Conservation (phyloP, 1,140 invertebrate genomes). For the Paramacrobiotus metropolitanus region DNA sequence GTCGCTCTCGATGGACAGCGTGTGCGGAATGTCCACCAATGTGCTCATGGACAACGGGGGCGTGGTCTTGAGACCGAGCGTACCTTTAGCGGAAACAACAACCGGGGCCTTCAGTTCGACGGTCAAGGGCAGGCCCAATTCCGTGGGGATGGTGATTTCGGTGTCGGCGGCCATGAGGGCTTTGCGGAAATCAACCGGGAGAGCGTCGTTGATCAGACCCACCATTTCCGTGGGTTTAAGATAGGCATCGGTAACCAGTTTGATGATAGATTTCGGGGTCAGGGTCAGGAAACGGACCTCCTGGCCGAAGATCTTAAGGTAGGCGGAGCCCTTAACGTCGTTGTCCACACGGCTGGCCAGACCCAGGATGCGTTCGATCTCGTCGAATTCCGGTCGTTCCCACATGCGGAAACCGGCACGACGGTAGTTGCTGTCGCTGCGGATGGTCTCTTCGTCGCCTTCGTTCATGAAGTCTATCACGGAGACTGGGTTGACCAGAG, state of each 20-base stretch:
- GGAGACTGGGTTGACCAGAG: neutral
- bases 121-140: neutral
- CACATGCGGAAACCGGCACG: too few relatives aligned
- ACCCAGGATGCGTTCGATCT: neutral
- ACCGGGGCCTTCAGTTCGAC: neutral
- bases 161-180: constrained; percentile 2
- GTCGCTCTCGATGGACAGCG: neutral
- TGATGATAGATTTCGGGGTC: neutral
- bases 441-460: neutral
- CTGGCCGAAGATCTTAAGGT: neutral
- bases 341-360: neutral
- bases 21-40: neutral
- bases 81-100: neutral
- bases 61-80: neutral
- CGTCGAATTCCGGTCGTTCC: constrained; percentile 1
- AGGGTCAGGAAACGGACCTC: constrained; percentile 1
- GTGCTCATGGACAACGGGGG: neutral
- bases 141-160: neutral
- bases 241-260: neutral
- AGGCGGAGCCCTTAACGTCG: neutral
- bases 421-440: too few relatives aligned
- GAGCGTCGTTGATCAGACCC: neutral
- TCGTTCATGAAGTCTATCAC: neutral
- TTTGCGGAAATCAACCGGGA: neutral
- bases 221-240: neutral